phyloP scores from a whole-genome alignment of 2,113 vertebrate species.

The Percina caprodes region DNA sequence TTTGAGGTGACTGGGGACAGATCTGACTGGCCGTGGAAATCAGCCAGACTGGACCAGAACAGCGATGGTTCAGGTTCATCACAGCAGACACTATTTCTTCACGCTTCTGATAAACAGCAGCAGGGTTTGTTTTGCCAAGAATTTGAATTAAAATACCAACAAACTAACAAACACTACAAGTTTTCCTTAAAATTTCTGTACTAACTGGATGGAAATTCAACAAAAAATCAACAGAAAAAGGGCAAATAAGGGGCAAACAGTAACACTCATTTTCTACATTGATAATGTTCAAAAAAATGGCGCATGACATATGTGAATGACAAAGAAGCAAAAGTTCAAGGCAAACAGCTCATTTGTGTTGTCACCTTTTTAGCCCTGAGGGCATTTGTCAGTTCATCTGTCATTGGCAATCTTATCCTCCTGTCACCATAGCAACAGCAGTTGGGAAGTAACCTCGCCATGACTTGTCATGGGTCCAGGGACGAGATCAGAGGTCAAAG shows the following conservation, averaged over 20 bases:
- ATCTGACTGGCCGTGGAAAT: conserved; percentile 38
- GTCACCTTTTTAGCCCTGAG: conserved; percentile 1
- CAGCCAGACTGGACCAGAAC: conserved; percentile 46
- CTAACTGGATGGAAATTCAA: neutral
- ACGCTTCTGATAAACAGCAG: conserved; percentile 14
- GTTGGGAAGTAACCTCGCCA: conserved; percentile 52
- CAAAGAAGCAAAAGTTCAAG: neutral
- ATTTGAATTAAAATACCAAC: neutral
- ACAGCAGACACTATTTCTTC: conserved; percentile 29
- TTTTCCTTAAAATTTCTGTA: no score
- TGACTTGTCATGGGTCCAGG: conserved; percentile 42
- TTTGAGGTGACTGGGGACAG: neutral
- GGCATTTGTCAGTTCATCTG: conserved; percentile 17
- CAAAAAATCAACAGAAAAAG: neutral
- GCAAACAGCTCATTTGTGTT: neutral
- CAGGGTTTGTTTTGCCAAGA: neutral
- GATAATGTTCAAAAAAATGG: no score
- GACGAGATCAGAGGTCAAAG: conserved; percentile 40
- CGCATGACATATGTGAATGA: neutral
- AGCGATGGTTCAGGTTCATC: conserved; percentile 46
- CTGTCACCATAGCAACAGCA: conserved; percentile 41
- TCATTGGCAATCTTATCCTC: conserved; percentile 1
- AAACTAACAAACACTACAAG: neutral
- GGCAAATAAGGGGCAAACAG: neutral
- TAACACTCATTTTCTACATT: neutral